A percentile compares a stretch with the other conserved stretches of the same genome.
Conservation (phyloP, 2,113 vertebrate genomes). For the Silurus asotus region DNA sequence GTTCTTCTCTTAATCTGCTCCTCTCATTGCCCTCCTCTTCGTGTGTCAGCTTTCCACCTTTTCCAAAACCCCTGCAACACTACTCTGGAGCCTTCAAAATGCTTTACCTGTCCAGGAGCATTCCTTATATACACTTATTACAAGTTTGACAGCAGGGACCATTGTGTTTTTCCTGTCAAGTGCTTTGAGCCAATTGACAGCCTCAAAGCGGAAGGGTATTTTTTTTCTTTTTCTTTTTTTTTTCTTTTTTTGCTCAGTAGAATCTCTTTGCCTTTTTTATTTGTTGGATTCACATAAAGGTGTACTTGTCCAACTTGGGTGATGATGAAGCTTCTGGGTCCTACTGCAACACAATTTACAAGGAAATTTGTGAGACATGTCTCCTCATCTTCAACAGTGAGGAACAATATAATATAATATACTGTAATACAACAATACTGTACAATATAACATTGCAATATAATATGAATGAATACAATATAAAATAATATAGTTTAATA, state of each 20-base stretch:
- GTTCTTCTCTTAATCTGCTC: not conserved
- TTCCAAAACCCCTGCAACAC: constrained; percentile 6
- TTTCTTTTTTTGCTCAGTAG: constrained; percentile 44
- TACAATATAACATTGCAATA: too few relatives aligned
- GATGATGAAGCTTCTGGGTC: constrained; percentile 67
- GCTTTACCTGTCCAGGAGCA: constrained; percentile 43
- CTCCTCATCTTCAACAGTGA: constrained; percentile 24
- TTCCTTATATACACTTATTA: constrained; percentile 67
- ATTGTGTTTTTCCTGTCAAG: constrained; percentile 68
- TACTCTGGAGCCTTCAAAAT: constrained; percentile 41
- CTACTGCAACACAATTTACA: constrained; percentile 63
- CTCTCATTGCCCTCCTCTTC: constrained; percentile 31
- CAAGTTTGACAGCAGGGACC: constrained; percentile 62
- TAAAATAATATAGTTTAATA: too few relatives aligned
- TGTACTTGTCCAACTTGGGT: constrained; percentile 55
- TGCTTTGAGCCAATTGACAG: constrained; percentile 67
- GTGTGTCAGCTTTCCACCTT: not conserved
- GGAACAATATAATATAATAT: too few relatives aligned
- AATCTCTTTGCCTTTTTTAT: constrained; percentile 59
- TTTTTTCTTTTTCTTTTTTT: constrained; percentile 53
- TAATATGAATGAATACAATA: too few relatives aligned
- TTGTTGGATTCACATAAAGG: constrained; percentile 63
- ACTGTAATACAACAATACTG: too few relatives aligned
- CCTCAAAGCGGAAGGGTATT: constrained; percentile 50
- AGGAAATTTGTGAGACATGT: constrained; percentile 30